phyloP scores from a whole-genome alignment of 1,140 invertebrate species.

The Cherax quadricarinatus region DNA sequence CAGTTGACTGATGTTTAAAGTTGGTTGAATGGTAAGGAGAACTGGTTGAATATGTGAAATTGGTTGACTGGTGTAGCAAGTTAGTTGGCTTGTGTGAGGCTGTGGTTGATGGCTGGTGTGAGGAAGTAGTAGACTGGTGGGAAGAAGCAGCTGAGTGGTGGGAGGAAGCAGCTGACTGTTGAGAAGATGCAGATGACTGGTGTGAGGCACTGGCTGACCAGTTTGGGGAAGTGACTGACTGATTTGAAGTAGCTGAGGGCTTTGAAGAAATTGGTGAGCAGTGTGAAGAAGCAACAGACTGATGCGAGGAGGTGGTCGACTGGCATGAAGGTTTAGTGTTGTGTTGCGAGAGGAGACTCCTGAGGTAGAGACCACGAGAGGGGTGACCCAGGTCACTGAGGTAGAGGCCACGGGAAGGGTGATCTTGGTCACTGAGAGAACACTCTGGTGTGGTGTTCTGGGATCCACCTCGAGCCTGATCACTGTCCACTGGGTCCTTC shows the following conservation, averaged over 20 bases:
- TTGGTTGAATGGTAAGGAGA: background rate
- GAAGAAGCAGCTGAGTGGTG: background rate
- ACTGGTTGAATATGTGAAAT: background rate
- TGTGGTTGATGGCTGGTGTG: background rate
- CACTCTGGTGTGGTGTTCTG: conserved; percentile 1
- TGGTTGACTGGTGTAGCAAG: background rate
- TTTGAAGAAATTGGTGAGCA: too few relatives aligned
- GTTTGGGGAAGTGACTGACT: background rate
- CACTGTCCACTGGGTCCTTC: background rate
- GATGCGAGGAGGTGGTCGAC: background rate
- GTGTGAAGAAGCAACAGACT: background rate
- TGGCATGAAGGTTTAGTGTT: background rate
- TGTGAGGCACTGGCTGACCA: background rate
- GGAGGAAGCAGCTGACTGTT: background rate
- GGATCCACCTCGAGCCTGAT: background rate
- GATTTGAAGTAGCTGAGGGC: too few relatives aligned
- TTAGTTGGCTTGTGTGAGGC: background rate
- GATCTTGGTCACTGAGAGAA: conserved; percentile 38
- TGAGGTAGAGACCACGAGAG: conserved; percentile 46
- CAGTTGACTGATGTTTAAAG: background rate
- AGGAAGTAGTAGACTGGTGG: background rate
- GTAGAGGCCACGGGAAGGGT: background rate
- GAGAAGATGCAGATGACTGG: background rate
- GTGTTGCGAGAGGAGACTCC: conserved; percentile 8
- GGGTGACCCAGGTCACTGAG: conserved; percentile 40